Percentiles rank a stretch among this genome's conserved stretches.
Evolutionary conservation across 2,113 vertebrate genomes (phyloP).

Genomic region (Redunca redunca): DNA sequence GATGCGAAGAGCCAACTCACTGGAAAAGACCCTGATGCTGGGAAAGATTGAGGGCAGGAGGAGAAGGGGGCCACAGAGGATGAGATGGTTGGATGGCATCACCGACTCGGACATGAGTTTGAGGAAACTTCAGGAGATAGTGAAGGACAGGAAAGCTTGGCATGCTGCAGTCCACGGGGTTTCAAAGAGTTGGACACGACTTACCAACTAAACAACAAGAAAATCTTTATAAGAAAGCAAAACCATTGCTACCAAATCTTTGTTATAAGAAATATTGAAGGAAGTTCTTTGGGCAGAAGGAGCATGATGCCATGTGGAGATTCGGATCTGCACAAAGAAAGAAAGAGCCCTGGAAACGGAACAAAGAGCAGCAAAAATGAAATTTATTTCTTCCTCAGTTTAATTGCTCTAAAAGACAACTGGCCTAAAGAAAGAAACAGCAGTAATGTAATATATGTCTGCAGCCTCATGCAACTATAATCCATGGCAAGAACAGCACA

Average conservation of each 20-base stretch:
- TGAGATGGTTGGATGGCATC: background rate
- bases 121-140: background rate
- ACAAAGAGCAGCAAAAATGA: background rate
- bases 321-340: background rate
- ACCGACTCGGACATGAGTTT: background rate
- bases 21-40: background rate
- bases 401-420: background rate
- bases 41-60: background rate
- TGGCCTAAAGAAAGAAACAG: background rate
- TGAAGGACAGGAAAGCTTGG: background rate
- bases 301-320: background rate
- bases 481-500: fast-evolving
- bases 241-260: background rate
- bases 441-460: fast-evolving
- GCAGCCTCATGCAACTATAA: too few species aligned
- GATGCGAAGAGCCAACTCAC: background rate
- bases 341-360: background rate
- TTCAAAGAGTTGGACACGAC: background rate
- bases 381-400: background rate
- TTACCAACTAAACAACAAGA: background rate
- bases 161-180: background rate
- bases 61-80: fast-evolving
- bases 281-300: background rate
- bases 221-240: background rate
- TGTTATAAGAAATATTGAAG: background rate